Conservation (phyloP, 2,113 vertebrate genomes). For the Percina caprodes region DNA sequence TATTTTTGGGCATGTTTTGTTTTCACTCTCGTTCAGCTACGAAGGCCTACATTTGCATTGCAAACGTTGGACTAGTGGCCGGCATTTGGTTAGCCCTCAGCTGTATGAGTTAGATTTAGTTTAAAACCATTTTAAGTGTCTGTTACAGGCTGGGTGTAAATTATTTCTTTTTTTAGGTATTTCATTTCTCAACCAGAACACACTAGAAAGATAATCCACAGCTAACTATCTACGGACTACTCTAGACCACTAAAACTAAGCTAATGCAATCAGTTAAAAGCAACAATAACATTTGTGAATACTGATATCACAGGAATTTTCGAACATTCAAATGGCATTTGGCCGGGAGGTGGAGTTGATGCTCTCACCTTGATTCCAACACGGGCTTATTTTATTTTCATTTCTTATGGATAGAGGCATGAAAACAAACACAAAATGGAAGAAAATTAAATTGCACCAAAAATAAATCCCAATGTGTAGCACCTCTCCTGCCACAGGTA, state of each 20-base stretch:
- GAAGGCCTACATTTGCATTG: slow-evolving; percentile 5
- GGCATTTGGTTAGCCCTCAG: neutral
- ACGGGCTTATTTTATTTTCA: neutral
- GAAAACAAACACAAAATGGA: too few relatives aligned
- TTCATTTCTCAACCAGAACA: neutral
- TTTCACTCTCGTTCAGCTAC: neutral
- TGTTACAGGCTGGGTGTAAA: neutral
- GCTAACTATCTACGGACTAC: too few relatives aligned
- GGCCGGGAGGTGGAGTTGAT: too few relatives aligned
- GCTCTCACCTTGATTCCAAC: too few relatives aligned
- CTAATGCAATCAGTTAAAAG: neutral
- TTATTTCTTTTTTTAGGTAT: neutral
- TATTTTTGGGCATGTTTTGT: neutral
- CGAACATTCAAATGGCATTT: neutral
- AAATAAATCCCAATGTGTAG: neutral
- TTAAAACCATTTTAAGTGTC: too few relatives aligned
- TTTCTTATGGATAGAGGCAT: neutral
- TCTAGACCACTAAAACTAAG: too few relatives aligned
- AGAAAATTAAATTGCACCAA: neutral
- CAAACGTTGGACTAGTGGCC: neutral
- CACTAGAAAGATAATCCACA: neutral
- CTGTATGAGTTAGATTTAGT: neutral
- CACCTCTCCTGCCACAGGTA: too few relatives aligned
- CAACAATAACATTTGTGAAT: neutral
- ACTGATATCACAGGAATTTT: neutral